phyloP scores from a whole-genome alignment of 2,113 vertebrate species.

The Oreocharis arfaki region DNA sequence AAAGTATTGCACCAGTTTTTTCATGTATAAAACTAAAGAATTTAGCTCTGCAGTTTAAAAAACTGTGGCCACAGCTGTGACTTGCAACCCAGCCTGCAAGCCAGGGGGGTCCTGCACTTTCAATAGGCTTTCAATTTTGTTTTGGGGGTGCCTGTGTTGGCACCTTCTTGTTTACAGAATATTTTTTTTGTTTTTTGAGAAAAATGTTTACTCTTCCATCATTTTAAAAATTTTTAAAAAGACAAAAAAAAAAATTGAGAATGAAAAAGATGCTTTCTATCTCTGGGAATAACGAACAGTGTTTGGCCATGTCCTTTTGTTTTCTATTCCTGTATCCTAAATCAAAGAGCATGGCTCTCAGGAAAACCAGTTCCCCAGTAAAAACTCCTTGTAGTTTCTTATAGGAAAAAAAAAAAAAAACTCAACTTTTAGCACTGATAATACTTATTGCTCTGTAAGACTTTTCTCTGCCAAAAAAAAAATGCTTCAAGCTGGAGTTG shows the following conservation, averaged over 20 bases:
- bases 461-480: constrained; percentile 96
- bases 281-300: constrained; percentile 99
- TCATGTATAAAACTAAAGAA: constrained; percentile 95
- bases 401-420: constrained; percentile 82
- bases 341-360: constrained; percentile 99
- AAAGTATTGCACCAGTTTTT: constrained; percentile 97
- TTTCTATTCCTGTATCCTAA: constrained; percentile 93
- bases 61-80: constrained; percentile 99
- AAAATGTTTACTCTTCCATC: constrained; percentile 98
- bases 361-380: constrained; percentile 94
- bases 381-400: constrained; percentile 85
- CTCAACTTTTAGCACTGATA: constrained; percentile 97
- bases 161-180: constrained; percentile 98
- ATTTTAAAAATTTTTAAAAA: constrained; percentile 86
- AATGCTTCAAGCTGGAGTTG: constrained; percentile 94
- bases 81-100: constrained; percentile 89
- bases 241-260: constrained; percentile 81
- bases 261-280: constrained; percentile 93
- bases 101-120: constrained; percentile 96
- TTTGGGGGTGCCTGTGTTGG: constrained; percentile 86
- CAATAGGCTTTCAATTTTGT: constrained; percentile 96
- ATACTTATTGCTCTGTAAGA: constrained; percentile 90
- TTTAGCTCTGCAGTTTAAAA: constrained; percentile 93
- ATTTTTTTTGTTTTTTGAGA: constrained; percentile 80
- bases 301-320: constrained; percentile 92